Percentiles rank a stretch among this genome's conserved stretches.
phyloP scores from a whole-genome alignment of 1,140 invertebrate species.

The Heliconius melpomene region DNA sequence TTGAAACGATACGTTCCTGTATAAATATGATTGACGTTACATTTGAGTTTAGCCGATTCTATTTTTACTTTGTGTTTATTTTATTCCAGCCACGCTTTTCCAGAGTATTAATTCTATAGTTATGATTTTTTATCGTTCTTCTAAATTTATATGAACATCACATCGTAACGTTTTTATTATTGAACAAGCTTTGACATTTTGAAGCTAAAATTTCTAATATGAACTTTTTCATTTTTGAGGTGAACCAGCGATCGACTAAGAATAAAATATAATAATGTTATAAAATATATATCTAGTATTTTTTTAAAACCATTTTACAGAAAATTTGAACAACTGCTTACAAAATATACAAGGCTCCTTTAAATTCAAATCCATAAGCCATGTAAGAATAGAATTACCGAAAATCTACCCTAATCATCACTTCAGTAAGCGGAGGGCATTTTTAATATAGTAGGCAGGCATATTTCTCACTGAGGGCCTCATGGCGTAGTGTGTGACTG shows the following conservation, averaged over 20 bases:
- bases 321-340: background rate
- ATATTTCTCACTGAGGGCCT: too few relatives aligned
- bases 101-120: slow-evolving; percentile 15
- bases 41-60: slow-evolving; percentile 45
- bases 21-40: slow-evolving; percentile 26
- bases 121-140: background rate
- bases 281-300: too few relatives aligned
- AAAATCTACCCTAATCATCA: too few relatives aligned
- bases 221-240: background rate
- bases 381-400: too few relatives aligned
- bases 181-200: background rate
- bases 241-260: too few relatives aligned
- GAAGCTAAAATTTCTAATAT: background rate
- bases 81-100: slow-evolving; percentile 46
- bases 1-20: background rate
- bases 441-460: too few relatives aligned
- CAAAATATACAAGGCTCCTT: background rate
- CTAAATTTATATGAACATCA: background rate
- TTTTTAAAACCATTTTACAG: too few relatives aligned
- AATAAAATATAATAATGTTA: too few relatives aligned
- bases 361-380: too few relatives aligned
- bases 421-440: too few relatives aligned
- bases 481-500: too few relatives aligned
- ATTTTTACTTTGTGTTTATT: slow-evolving; percentile 53
- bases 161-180: background rate